Conservation (phyloP, 2,797 vertebrate species). For the Petrocephalus sullivani region DNA sequence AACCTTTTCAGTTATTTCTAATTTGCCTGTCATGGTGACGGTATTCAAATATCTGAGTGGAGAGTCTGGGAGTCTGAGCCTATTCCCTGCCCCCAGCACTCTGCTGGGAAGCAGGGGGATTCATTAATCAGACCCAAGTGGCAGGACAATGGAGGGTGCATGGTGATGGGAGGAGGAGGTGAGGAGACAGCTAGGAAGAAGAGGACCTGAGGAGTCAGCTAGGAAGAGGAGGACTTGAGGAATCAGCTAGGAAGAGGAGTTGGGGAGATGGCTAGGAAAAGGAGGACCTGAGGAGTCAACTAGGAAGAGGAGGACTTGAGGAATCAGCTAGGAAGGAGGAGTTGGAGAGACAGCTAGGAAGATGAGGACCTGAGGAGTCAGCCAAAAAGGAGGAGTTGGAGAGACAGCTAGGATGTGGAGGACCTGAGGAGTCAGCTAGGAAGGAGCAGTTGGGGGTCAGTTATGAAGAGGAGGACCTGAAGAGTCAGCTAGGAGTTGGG, state of each 20-base stretch:
- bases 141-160: not conserved
- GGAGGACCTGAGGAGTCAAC: not conserved
- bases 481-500: not conserved
- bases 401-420: not conserved
- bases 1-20: not conserved
- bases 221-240: not conserved
- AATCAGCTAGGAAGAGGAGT: not conserved
- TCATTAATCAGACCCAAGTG: slow-evolving; percentile 15
- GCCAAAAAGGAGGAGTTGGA: not conserved
- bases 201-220: not conserved
- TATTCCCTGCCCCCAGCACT: slow-evolving; percentile 7
- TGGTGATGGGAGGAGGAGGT: not conserved
- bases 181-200: not conserved
- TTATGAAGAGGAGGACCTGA: not conserved
- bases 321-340: not conserved
- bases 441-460: not conserved
- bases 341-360: not conserved
- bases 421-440: not conserved
- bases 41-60: not conserved
- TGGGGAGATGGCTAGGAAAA: not conserved
- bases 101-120: slow-evolving; percentile 18
- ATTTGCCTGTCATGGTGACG: not conserved
- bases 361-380: not conserved
- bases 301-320: not conserved
- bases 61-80: not conserved